phyloP scores from a whole-genome alignment of 1,140 invertebrate genomes.

The Monochamus saltuarius region DNA sequence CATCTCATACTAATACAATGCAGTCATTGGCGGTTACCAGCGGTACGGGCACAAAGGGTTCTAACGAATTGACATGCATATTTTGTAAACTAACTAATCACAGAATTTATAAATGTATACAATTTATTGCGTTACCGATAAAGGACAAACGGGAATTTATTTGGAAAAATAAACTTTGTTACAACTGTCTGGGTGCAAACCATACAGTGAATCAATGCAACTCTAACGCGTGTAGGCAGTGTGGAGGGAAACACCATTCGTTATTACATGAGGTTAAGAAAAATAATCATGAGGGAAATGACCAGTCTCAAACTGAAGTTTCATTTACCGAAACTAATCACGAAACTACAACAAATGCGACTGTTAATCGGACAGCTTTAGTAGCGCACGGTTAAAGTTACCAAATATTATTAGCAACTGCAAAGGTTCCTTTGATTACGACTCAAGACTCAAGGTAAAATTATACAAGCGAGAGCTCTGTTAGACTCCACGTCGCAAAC shows the following conservation, averaged over 20 bases:
- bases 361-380: too few species aligned
- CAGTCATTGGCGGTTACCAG: background rate
- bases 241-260: slow-evolving; percentile 8
- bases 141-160: background rate
- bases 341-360: too few species aligned
- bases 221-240: background rate
- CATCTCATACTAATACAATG: background rate
- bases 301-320: too few species aligned
- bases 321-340: too few species aligned
- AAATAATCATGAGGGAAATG: too few species aligned
- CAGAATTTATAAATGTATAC: slow-evolving; percentile 16
- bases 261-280: slow-evolving; percentile 3
- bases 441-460: too few species aligned
- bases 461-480: too few species aligned
- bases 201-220: background rate
- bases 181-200: slow-evolving; percentile 4
- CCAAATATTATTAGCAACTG: too few species aligned
- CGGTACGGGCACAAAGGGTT: too few species aligned
- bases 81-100: slow-evolving; percentile 20
- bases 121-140: slow-evolving; percentile 11
- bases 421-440: too few species aligned
- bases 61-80: slow-evolving; percentile 2
- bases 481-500: too few species aligned
- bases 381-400: too few species aligned
- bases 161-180: slow-evolving; percentile 11